Percentiles rank a stretch among this genome's conserved stretches.
phyloP scores from a whole-genome alignment of 2,797 vertebrate species.

The Lagorchestes hirsutus region DNA sequence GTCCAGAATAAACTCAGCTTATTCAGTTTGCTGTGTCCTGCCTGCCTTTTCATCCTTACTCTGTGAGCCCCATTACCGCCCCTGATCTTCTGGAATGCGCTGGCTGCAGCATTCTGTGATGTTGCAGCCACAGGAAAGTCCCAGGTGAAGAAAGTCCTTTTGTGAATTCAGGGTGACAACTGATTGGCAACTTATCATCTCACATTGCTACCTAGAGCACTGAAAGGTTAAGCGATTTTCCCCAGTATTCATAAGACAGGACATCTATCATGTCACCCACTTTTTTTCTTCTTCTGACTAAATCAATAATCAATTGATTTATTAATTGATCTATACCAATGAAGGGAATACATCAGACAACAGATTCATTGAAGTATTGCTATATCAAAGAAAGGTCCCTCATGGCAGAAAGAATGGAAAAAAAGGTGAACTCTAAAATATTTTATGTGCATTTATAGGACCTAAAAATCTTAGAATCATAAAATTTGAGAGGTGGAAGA shows the following conservation, averaged over 20 bases:
- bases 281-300: neutral
- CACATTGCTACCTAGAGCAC: neutral
- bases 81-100: no score
- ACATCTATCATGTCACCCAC: neutral
- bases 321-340: neutral
- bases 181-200: neutral
- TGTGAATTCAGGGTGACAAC: neutral
- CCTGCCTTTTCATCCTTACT: no score
- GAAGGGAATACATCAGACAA: neutral
- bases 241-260: neutral
- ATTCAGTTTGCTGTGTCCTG: no score
- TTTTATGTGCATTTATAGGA: conserved; percentile 39
- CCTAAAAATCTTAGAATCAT: conserved; percentile 32
- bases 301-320: neutral
- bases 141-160: neutral
- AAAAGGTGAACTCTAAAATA: neutral
- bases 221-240: neutral
- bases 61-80: no score
- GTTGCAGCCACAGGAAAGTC: neutral
- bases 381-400: neutral
- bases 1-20: no score
- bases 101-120: neutral
- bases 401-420: neutral
- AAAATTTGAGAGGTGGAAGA: conserved; percentile 3
- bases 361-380: neutral